Base-by-base conservation (phyloP, 2,113 vertebrate genomes). In the Talpa occidentalis region DNA sequence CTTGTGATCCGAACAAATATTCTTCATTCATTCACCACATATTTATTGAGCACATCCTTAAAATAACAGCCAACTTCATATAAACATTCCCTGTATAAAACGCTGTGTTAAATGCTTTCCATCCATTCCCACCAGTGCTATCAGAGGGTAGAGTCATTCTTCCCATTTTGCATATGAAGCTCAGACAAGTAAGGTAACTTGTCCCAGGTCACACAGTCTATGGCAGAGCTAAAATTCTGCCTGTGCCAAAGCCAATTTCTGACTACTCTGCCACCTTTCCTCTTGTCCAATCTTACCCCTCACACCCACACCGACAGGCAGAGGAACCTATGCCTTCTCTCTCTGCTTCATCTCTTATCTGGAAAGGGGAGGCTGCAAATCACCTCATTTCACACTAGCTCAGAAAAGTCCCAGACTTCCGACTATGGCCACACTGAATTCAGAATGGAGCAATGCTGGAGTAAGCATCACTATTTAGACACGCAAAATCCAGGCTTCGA, bases 31-130 rank as follows among this genome's bases (percentile, higher is more conserved):
- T 73, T 87, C 42, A 44, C 84, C 91, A 78, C 40, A 3, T 76
- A 94, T 73, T 94, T 96, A 93, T 54, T 88, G 70, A 96, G 88
- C 66, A 87, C 77, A 82, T 94, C 91, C 95, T 74, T 54, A 97
- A 96, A 95, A 90, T 88, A 90, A 94, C 54, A 93, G 88, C 66
- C 88, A 84, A 44, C 59, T 90, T 47, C 47, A 37, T 74, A 80
- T 60, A 72, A 87, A 87, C 11, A 77, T 17, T 83, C 22, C 28
- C 62, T 17, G 8, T 28, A 24, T 35, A 86, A 69, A 69, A n/a
- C 8, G 3, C 92, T 81, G 10, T 16, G 28, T 49, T 74, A 37
- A 91, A 28, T 56, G 60, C 10, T 96, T 96, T 62, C 52, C 40
- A 44, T 60, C 32, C 37, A 35, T 59, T 83, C 69, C 66, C 47